Base-by-base conservation (phyloP, 1,140 invertebrate species). In the Drosophila baimaii region DNA sequence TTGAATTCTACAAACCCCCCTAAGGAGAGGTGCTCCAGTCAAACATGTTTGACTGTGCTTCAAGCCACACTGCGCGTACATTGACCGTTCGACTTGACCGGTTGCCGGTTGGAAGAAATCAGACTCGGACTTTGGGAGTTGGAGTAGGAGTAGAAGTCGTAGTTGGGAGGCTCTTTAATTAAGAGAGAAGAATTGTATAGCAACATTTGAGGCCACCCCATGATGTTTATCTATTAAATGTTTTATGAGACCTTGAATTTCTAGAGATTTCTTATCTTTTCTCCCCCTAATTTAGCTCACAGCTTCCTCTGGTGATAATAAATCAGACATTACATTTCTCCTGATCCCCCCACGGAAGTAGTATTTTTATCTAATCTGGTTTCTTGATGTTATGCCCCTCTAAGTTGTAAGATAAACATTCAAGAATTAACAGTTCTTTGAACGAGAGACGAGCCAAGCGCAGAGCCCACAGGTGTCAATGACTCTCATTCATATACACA, bases 21-120 rank as follows among this genome's bases (percentile, higher is more conserved):
- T 13, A 19, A 35, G 54, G 15, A 31, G 21, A 43, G 41, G n/a
- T 31, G 46, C 17, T 25, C 33, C 33, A 46, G 58, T 25, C 71
- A 81, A 86, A 79, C 82, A 83, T 84, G 81, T 85, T 83, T 69
- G 65, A 69, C 46, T 41, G 35, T 43, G 41, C 59, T 85, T 57
- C 73, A 80, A 84, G 66, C 83, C 73, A 71, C 62, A 75, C 65
- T 82, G 79, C 72, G 65, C 82, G 82, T 85, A 64, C 82, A 79
- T 85, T 85, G 82, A 85, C 82, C 82, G 82, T 85, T 85, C 82
- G 62, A 81, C 82, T 85, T 85, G 79, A 85, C 83, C 52, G 68
- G 68, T 85, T 86, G 83, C 82, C 83, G 83, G 83, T 73, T 64
- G 73, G 59, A 66, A 63, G 59, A 66, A 63, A 77, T 80, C 81